Evolutionary conservation across 2,888 invertebrate species (phyloP).

Genomic region (Lithodes maja): DNA sequence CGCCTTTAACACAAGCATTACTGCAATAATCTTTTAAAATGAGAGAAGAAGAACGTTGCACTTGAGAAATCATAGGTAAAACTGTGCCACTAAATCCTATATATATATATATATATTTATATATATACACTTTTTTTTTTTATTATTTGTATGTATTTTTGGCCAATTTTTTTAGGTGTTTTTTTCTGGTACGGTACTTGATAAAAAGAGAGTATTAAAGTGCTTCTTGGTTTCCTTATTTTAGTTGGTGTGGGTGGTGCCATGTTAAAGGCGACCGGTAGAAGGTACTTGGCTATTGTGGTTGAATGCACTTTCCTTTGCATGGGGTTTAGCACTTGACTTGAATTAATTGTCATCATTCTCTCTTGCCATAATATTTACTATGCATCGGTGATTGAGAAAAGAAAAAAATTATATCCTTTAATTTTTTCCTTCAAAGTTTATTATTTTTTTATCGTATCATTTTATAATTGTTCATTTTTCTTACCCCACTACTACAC

Average conservation of each 20-base stretch:
- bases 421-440: background rate
- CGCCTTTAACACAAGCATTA: conserved; percentile 66
- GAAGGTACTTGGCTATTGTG: conserved; percentile 70
- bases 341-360: conserved; percentile 65
- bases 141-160: conserved; percentile 29
- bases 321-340: conserved; percentile 65
- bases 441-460: conserved; percentile 41
- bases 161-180: conserved; percentile 40
- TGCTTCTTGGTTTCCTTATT: conserved; percentile 66
- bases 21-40: conserved; percentile 57
- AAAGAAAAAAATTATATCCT: background rate
- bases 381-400: conserved; percentile 47
- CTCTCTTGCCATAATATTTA: conserved; percentile 66
- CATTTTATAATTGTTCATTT: conserved; percentile 49
- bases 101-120: background rate
- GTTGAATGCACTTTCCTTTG: conserved; percentile 67
- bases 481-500: conserved; percentile 65
- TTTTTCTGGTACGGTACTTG: conserved; percentile 33
- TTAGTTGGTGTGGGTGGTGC: conserved; percentile 71
- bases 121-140: conserved; percentile 7
- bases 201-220: conserved; percentile 51
- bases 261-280: conserved; percentile 70
- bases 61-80: conserved; percentile 29
- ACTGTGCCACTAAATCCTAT: conserved; percentile 19
- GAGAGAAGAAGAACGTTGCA: conserved; percentile 65